These are phyloP conservation scores for Propithecus perrieri DNA, from an alignment of 2,797 vertebrate species.

Conservation along the genomic window DNA sequence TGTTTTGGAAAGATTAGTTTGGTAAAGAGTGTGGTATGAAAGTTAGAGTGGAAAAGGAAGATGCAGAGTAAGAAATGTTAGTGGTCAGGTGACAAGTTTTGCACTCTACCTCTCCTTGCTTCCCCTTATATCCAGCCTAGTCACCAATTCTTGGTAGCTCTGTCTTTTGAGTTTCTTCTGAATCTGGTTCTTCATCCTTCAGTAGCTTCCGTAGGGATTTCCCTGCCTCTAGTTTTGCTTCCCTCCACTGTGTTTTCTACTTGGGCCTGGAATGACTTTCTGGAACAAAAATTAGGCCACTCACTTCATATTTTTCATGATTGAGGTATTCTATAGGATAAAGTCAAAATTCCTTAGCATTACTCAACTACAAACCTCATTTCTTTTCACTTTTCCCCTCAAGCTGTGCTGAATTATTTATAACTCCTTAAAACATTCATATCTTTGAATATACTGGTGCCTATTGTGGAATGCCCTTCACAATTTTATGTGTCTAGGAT, in stretches of 20 bases:
- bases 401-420: slow-evolving; percentile 2
- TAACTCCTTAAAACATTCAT: not conserved
- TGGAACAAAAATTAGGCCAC: not conserved
- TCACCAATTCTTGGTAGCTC: not conserved
- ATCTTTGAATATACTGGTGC: not conserved
- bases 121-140: not conserved
- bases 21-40: not conserved
- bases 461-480: not conserved
- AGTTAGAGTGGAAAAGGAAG: not conserved
- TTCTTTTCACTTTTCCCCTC: not conserved
- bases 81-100: not conserved
- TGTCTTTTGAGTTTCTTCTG: not conserved
- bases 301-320: slow-evolving; percentile 36
- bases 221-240: slow-evolving; percentile 24
- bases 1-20: not conserved
- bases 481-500: not conserved
- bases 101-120: not conserved
- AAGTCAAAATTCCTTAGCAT: slow-evolving; percentile 48
- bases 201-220: not conserved
- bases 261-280: not conserved
- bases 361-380: slow-evolving; percentile 37
- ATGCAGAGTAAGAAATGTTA: not conserved
- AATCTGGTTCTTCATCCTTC: not conserved
- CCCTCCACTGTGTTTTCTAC: not conserved
- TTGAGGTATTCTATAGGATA: slow-evolving; percentile 4